Evolutionary conservation across 1,140 invertebrate genomes (phyloP), one percentile per base, ranked within the genome.

Genomic region (Neodiprion lecontei): DNA sequence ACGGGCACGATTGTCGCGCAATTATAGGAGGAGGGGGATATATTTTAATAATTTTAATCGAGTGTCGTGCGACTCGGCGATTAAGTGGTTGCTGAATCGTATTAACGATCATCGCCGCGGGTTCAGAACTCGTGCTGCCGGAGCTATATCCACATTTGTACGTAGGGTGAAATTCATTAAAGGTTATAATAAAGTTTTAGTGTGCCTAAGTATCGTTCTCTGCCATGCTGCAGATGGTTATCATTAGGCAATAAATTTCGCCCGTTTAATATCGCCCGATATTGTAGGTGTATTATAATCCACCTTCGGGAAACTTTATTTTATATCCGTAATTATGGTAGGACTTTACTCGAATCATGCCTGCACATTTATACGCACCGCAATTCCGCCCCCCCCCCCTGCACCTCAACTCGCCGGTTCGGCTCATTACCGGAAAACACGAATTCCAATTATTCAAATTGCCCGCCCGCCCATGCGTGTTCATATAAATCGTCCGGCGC

Each of bases 381-480:
- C 14, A 28, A 17, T 17, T 49, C 47, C 28, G 28, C 28, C 28
- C 5, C 28, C 28, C 28, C 28, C 5, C 28, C 28, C 28, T 4
- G 1, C 28, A 40, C 28, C 5, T 40, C 28, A 5, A 1, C 28
- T 40, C 28, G 2, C 28, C 28, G 40, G 21, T 53, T 28, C 17
- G 12, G 17, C 61, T 72, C 28, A 48, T 40, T 72, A 72, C 53
- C 53, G n/a, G 9, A 61, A 61, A 74, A 74, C 28, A 66, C 3
- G 68, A 74, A 70, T 74, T 65, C 68, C 67, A 28, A 74, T 74
- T 74, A 74, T 74, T 74, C 50, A 74, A 74, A 74, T 74, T 70
- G 68, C 49, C 11, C 10, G 9, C 67, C 48, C 53, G 71, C 12
- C 10, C 2, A 72, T 48, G 50, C 50, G 69, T 75, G 75, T 76